phyloP scores from a whole-genome alignment of 37 sponge, comb jelly and placozoan species.

The Haliclona indistincta region DNA sequence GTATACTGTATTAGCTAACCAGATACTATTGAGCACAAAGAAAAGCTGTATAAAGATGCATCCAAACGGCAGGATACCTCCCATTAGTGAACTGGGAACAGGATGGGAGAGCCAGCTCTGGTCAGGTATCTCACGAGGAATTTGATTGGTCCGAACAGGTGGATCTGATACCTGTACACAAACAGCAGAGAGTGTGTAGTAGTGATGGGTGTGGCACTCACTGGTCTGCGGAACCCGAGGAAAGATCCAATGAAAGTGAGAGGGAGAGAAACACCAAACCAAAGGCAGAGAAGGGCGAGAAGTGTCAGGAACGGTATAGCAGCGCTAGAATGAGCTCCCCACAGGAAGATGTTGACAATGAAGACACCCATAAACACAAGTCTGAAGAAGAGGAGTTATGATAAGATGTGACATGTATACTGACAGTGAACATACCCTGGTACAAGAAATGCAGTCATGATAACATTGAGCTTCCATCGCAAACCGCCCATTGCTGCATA shows the following conservation, averaged over 20 bases:
- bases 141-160: conserved; percentile 95
- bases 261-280: conserved; percentile 95
- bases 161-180: conserved; percentile 54
- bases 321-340: conserved; percentile 89
- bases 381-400: conserved; percentile 21
- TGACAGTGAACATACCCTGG: conserved; percentile 65
- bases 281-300: conserved; percentile 87
- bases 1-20: conserved; percentile 51
- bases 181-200: neutral
- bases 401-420: neutral
- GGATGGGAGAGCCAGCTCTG: conserved; percentile 84
- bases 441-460: conserved; percentile 85
- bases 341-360: conserved; percentile 89
- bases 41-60: conserved; percentile 98
- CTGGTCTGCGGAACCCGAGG: conserved; percentile 89
- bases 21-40: conserved; percentile 97
- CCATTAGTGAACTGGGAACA: conserved; percentile 87
- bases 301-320: conserved; percentile 98
- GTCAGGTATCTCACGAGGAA: conserved; percentile 97
- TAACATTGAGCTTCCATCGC: conserved; percentile 89
- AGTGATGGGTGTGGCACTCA: conserved; percentile 16
- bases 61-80: conserved; percentile 97
- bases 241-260: conserved; percentile 97
- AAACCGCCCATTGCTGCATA: conserved; percentile 90
- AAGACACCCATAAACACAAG: conserved; percentile 86